phyloP scores from a whole-genome alignment of 2,888 invertebrate species.

The Tinea pellionella region DNA sequence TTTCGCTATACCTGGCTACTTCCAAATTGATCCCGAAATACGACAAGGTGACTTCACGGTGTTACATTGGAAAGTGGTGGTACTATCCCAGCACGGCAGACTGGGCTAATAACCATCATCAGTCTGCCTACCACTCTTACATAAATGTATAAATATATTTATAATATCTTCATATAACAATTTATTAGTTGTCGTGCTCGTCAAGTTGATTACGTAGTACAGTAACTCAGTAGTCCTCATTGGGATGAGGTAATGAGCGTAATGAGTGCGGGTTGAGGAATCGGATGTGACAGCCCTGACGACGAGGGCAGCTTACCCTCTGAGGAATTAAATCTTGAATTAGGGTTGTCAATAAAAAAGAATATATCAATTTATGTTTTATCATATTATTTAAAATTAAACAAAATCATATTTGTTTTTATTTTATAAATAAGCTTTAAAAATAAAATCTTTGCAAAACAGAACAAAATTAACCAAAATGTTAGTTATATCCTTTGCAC shows the following conservation, averaged over 20 bases:
- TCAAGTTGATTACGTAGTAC: slow-evolving; percentile 7
- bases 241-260: slow-evolving; percentile 28
- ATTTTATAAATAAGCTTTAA: too few species aligned
- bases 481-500: neutral
- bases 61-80: too few species aligned
- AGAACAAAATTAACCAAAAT: too few species aligned
- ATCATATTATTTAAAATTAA: neutral
- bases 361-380: neutral
- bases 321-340: neutral
- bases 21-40: too few species aligned
- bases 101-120: too few species aligned
- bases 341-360: neutral
- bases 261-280: slow-evolving; percentile 24
- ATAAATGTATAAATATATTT: neutral
- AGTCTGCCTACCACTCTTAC: too few species aligned
- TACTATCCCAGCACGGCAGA: too few species aligned
- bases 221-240: slow-evolving; percentile 12
- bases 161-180: neutral
- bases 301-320: slow-evolving; percentile 4
- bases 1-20: too few species aligned
- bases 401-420: neutral
- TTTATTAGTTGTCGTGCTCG: neutral
- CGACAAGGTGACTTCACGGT: too few species aligned
- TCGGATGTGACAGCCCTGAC: slow-evolving; percentile 28
- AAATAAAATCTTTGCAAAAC: too few species aligned